Conservation (phyloP, 2,797 vertebrate species). For the Aphelocoma californica region DNA sequence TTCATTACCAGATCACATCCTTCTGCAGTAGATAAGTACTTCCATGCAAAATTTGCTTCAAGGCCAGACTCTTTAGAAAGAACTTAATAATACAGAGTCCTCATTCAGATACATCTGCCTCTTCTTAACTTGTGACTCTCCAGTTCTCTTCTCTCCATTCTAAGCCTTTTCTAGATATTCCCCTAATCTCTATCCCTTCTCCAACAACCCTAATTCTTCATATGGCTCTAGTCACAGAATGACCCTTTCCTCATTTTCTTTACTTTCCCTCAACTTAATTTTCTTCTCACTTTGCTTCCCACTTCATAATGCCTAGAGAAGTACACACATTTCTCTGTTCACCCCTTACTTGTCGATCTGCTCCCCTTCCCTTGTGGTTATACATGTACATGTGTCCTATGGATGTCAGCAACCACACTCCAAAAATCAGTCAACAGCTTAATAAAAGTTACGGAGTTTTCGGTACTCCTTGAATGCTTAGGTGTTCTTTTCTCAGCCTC, state of each 20-base stretch:
- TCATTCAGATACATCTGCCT: not conserved
- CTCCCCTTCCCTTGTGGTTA: not conserved
- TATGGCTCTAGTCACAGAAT: not conserved
- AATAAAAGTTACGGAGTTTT: not conserved
- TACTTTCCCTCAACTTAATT: not conserved
- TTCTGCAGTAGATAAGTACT: not conserved
- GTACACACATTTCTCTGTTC: not conserved
- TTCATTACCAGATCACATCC: not conserved
- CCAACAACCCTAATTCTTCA: not conserved
- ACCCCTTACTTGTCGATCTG: not conserved
- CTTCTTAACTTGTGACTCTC: not conserved
- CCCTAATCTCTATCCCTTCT: not conserved
- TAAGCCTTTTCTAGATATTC: not conserved
- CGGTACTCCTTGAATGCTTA: not conserved
- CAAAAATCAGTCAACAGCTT: not conserved
- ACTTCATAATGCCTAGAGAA: not conserved
- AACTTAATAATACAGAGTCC: not conserved
- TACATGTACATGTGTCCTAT: rapidly evolving
- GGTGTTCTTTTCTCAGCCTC: not conserved
- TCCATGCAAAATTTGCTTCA: not conserved
- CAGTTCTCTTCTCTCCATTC: not conserved
- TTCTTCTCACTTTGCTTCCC: not conserved
- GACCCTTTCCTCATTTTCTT: not conserved
- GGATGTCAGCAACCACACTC: not conserved
- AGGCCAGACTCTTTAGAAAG: not conserved